Base-by-base conservation (phyloP, 2,113 vertebrate genomes). In the Monopterus albus region DNA sequence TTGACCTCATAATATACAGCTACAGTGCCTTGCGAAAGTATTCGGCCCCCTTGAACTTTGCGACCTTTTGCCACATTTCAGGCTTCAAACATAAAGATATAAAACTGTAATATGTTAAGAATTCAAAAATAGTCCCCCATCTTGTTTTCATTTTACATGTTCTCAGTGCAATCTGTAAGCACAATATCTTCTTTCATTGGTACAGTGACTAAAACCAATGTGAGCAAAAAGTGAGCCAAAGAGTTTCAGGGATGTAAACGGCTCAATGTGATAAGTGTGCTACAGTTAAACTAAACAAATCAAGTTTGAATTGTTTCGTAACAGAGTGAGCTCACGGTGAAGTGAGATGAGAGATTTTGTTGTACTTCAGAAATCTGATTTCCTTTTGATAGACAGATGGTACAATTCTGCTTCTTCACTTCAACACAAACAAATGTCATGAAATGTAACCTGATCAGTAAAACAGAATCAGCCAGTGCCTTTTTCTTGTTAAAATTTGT, bases 71-170 rank as follows among this genome's bases (percentile, higher is more conserved):
- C n/a, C n/a, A n/a, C n/a, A n/a, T n/a, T n/a, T n/a, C n/a, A n/a
- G n/a, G n/a, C n/a, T n/a, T n/a, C n/a, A n/a, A n/a, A n/a, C n/a
- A n/a, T n/a, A n/a, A n/a, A n/a, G n/a, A n/a, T n/a, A n/a, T n/a
- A n/a, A n/a, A n/a, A n/a, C n/a, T n/a, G n/a, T n/a, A n/a, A n/a
- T 59, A 6, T 18, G 25, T 26, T 43, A 59, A n/a, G 57, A 61
- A 61, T 57, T 52, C 17, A 45, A 26, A 58, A 28, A 3, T 2
- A 12, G 17, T 71, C 46, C 20, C n/a, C 17, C 51, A 71, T 72
- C 50, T 62, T 75, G 43, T 31, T 80, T 73, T 43, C 45, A 72
- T 75, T 78, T 67, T 40, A n/a, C 64, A 65, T 47, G 62, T 23
- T 56, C 26, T 31, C 11, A 1, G 5, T 65, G 17, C 15, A 14